Evolutionary conservation across 1,140 invertebrate genomes (phyloP).

Genomic region (Drosophila obscura): DNA sequence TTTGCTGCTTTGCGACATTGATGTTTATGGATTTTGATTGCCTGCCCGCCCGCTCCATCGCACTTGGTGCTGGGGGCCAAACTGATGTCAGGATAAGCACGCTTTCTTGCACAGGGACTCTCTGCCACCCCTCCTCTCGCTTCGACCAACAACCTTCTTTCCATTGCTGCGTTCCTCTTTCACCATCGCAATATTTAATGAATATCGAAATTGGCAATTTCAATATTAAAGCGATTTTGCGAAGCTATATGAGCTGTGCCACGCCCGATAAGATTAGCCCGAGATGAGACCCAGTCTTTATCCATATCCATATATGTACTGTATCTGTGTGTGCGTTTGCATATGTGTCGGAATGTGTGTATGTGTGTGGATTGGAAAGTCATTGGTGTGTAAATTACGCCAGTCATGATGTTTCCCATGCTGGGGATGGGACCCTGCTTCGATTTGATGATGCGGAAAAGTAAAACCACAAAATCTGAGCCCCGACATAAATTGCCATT

Average conservation of each 20-base stretch:
- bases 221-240: slow-evolving; percentile 75
- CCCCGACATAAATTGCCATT: slow-evolving; percentile 46
- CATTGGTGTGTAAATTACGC: slow-evolving; percentile 78
- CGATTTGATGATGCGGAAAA: slow-evolving; percentile 79
- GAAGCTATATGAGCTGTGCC: slow-evolving; percentile 74
- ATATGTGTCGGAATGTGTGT: slow-evolving; percentile 17
- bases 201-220: slow-evolving; percentile 81
- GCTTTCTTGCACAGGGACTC: slow-evolving; percentile 60
- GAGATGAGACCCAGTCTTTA: slow-evolving; percentile 54
- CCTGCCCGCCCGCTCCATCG: slow-evolving; percentile 15
- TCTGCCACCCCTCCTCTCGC: slow-evolving; percentile 11
- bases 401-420: slow-evolving; percentile 66
- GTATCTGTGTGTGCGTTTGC: slow-evolving; percentile 1
- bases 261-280: slow-evolving; percentile 72
- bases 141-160: not conserved
- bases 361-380: slow-evolving; percentile 64
- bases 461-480: slow-evolving; percentile 69
- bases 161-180: not conserved
- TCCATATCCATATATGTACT: slow-evolving; percentile 17
- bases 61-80: slow-evolving; percentile 21
- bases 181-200: slow-evolving; percentile 68
- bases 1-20: slow-evolving; percentile 73
- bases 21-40: slow-evolving; percentile 81
- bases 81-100: slow-evolving; percentile 74
- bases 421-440: slow-evolving; percentile 28